These are phyloP conservation scores for Podarcis muralis DNA, from an alignment of 2,113 vertebrate species.

Conservation along the genomic window DNA sequence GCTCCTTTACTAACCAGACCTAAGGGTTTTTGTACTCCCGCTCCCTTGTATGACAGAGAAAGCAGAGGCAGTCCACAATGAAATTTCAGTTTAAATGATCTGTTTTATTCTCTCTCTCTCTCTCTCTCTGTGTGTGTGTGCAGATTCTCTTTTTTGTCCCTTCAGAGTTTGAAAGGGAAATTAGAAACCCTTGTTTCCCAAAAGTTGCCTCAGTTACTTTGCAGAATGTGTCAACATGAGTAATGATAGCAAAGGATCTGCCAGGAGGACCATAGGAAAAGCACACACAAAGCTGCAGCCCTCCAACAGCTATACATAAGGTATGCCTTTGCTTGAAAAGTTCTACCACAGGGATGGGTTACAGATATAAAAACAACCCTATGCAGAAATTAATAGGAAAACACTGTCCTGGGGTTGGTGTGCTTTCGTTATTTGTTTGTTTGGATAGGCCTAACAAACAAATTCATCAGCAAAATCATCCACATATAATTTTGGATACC, in stretches of 20 bases:
- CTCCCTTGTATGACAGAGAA: conserved; percentile 16
- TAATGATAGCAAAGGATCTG: conserved; percentile 61
- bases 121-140: background rate
- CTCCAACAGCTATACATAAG: conserved; percentile 33
- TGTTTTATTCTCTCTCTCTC: background rate
- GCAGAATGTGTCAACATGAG: conserved; percentile 61
- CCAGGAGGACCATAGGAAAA: conserved; percentile 67
- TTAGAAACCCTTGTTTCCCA: conserved; percentile 47
- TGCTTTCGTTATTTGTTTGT: too few relatives aligned
- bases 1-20: conserved; percentile 2
- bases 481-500: too few relatives aligned
- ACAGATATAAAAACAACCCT: background rate
- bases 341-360: background rate
- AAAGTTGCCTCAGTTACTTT: conserved; percentile 55
- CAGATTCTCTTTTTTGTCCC: background rate
- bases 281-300: conserved; percentile 45
- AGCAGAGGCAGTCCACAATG: conserved; percentile 20
- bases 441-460: background rate
- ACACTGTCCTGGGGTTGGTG: too few relatives aligned
- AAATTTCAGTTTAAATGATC: conserved; percentile 27
- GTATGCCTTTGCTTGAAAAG: background rate
- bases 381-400: background rate
- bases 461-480: background rate
- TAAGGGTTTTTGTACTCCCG: background rate
- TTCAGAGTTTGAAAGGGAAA: conserved; percentile 37